Percentiles rank a stretch among this genome's conserved stretches.
Conservation (phyloP, 2,888 invertebrate genomes). For the Bugula neritina region DNA sequence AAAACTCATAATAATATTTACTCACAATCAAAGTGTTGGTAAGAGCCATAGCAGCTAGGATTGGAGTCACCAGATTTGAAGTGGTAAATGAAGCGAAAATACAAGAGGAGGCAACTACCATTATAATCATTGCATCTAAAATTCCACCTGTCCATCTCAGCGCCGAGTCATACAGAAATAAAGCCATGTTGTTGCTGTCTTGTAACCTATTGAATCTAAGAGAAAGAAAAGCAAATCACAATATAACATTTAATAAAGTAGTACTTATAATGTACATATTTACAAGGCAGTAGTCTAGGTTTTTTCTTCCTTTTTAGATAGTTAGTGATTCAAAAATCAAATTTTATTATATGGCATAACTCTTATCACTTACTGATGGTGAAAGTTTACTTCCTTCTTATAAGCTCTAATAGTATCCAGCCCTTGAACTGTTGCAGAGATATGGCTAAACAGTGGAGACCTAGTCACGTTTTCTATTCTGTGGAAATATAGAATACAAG, state of each 20-base stretch:
- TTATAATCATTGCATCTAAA: constrained; percentile 48
- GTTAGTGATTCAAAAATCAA: no score
- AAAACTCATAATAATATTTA: no score
- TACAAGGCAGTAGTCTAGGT: no score
- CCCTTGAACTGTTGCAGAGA: constrained; percentile 61
- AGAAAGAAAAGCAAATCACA: no score
- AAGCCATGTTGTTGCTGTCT: constrained; percentile 56
- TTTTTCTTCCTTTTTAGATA: no score
- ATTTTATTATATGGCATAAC: no score
- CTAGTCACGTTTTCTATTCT: constrained; percentile 58
- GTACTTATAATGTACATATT: no score
- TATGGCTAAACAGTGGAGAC: constrained; percentile 60
- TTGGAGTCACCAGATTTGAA: constrained; percentile 50
- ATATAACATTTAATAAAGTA: no score
- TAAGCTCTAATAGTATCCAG: no score
- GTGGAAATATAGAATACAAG: no score
- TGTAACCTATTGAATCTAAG: constrained; percentile 56
- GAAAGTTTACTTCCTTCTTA: constrained; percentile 57
- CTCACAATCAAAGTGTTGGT: constrained; percentile 59
- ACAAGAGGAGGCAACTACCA: not conserved
- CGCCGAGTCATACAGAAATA: constrained; percentile 56
- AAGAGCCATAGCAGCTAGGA: constrained; percentile 62
- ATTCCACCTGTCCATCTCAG: constrained; percentile 57
- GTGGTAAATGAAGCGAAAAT: not conserved
- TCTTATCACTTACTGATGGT: constrained; percentile 55